Evolutionary conservation across 2,113 vertebrate genomes (phyloP).

Genomic region (Gymnorhina tibicen): DNA sequence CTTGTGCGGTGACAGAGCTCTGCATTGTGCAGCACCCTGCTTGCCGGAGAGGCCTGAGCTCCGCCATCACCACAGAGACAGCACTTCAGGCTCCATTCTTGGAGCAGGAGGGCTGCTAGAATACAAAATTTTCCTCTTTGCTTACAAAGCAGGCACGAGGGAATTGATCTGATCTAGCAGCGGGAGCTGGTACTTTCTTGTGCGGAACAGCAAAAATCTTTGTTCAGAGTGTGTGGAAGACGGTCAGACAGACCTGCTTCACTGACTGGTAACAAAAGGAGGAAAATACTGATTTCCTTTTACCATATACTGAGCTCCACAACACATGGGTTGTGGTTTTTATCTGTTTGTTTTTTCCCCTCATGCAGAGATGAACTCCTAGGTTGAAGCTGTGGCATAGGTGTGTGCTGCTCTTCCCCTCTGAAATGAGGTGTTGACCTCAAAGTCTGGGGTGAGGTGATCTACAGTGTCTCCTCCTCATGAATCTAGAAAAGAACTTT

Average conservation of each 20-base stretch:
- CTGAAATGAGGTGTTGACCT: background rate
- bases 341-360: background rate
- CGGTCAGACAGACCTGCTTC: background rate
- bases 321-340: background rate
- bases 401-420: background rate
- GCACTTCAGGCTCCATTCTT: background rate
- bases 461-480: background rate
- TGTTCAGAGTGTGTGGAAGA: background rate
- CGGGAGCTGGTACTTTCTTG: background rate
- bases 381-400: background rate
- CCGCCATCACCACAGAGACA: background rate
- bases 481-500: background rate
- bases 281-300: background rate
- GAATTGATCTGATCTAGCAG: background rate
- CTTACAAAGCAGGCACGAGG: background rate
- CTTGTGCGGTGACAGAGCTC: background rate
- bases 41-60: background rate
- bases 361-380: background rate
- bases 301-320: background rate
- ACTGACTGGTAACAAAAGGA: background rate
- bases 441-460: background rate
- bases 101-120: background rate
- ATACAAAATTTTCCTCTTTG: background rate
- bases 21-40: background rate
- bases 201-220: background rate